phyloP scores from a whole-genome alignment of 2,888 invertebrate species.

The Drosophila nigritarsus region DNA sequence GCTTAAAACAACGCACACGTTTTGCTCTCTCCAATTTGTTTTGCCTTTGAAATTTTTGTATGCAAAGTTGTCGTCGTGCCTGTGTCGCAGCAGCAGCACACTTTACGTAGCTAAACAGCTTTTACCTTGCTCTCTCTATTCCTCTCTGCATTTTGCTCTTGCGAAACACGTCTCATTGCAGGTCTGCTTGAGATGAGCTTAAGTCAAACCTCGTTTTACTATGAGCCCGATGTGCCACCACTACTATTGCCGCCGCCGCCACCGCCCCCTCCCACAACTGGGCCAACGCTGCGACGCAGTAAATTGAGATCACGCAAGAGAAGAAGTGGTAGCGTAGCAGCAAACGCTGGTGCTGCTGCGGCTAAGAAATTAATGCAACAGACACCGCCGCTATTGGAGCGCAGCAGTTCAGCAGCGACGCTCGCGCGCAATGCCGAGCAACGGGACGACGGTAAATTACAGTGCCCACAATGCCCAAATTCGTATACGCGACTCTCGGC shows the following conservation, averaged over 20 bases:
- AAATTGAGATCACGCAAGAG: conserved; percentile 64
- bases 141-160: conserved; percentile 52
- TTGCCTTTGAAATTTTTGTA: conserved; percentile 40
- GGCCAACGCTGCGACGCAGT: conserved; percentile 50
- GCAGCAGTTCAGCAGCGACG: conserved; percentile 66
- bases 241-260: conserved; percentile 15
- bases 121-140: conserved; percentile 52
- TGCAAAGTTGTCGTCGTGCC: conserved; percentile 37
- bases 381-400: conserved; percentile 28
- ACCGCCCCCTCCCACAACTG: conserved; percentile 9
- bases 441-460: conserved; percentile 68
- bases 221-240: conserved; percentile 52
- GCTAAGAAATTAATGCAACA: conserved; percentile 20
- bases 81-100: conserved; percentile 2
- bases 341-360: conserved; percentile 1
- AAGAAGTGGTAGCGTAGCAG: conserved; percentile 26
- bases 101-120: conserved; percentile 30
- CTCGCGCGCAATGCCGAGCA: conserved; percentile 65
- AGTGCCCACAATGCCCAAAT: conserved; percentile 72
- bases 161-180: conserved; percentile 59
- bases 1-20: neutral
- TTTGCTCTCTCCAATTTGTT: conserved; percentile 5
- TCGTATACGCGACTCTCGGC: conserved; percentile 70
- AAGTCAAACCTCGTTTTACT: conserved; percentile 61
- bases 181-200: conserved; percentile 74